Evolutionary conservation across 2,888 invertebrate genomes (phyloP).

Genomic region (Pseudeuparius sepicola): DNA sequence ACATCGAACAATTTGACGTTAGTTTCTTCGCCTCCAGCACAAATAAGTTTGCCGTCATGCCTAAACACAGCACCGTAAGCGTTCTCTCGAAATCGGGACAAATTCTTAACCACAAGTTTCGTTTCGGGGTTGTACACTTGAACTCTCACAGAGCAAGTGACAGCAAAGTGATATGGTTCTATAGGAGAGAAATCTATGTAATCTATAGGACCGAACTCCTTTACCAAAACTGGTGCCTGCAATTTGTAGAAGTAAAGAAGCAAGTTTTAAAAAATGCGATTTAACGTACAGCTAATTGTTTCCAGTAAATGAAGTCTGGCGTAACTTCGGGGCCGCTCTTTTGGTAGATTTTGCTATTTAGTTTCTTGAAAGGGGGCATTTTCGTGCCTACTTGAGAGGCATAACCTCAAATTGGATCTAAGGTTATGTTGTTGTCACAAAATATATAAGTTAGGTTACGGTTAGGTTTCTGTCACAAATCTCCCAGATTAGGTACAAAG

Average conservation of each 20-base stretch:
- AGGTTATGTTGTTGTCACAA: no score
- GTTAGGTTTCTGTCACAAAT: no score
- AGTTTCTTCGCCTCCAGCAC: constrained; percentile 85
- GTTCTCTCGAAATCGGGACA: constrained; percentile 71
- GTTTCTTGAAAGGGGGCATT: constrained; percentile 58
- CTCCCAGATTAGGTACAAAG: no score
- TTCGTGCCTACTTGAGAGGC: no score
- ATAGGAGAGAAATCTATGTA: constrained; percentile 83
- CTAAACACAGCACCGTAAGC: constrained; percentile 82
- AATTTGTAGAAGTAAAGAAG: constrained; percentile 14
- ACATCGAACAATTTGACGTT: constrained; percentile 83
- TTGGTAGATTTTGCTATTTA: constrained; percentile 57
- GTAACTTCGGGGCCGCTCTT: constrained; percentile 58
- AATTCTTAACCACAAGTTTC: constrained; percentile 69
- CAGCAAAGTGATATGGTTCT: constrained; percentile 84
- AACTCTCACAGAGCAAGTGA: constrained; percentile 84
- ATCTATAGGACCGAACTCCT: constrained; percentile 89
- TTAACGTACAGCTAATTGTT: constrained; percentile 69
- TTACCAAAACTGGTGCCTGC: constrained; percentile 75
- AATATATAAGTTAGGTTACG: no score
- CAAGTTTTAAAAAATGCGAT: no score
- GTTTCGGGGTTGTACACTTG: constrained; percentile 80
- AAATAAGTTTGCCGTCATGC: constrained; percentile 69
- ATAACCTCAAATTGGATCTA: no score
- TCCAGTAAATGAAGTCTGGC: constrained; percentile 80